These are phyloP conservation scores for Helleia helle DNA, from an alignment of 2,888 invertebrate genomes.

Conservation along the genomic window DNA sequence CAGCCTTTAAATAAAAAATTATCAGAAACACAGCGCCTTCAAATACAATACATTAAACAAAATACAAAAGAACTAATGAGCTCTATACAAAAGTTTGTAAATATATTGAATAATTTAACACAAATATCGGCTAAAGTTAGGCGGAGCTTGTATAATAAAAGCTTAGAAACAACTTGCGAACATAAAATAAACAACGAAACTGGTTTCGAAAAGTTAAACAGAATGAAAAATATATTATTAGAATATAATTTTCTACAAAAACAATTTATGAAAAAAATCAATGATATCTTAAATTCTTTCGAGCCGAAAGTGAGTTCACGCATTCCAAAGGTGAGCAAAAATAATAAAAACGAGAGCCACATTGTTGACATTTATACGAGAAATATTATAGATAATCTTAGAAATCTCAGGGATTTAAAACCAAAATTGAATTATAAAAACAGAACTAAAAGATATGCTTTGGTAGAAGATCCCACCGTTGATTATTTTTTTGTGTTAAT, in stretches of 20 bases:
- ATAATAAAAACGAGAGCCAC: constrained; percentile 17
- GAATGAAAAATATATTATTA: constrained; percentile 33
- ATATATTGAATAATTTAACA: constrained; percentile 41
- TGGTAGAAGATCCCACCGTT: constrained; percentile 35
- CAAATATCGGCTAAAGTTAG: constrained; percentile 28
- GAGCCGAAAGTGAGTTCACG: constrained; percentile 18
- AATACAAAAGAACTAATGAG: constrained; percentile 39
- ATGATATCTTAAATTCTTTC: constrained; percentile 30
- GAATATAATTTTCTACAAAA: constrained; percentile 47
- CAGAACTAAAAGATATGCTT: constrained; percentile 33
- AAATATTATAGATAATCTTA: constrained; percentile 45
- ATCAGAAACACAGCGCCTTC: constrained; percentile 30
- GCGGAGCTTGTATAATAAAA: constrained; percentile 11
- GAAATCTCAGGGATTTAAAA: constrained; percentile 39
- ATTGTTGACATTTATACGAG: constrained; percentile 36
- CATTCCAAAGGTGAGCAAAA: constrained; percentile 10
- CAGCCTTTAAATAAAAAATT: constrained; percentile 24
- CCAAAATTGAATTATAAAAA: constrained; percentile 29
- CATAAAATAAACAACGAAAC: constrained; percentile 8
- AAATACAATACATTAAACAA: constrained; percentile 41
- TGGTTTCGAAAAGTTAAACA: constrained; percentile 26
- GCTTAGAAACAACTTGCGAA: constrained; percentile 10
- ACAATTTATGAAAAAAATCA: constrained; percentile 42
- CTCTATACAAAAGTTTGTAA: constrained; percentile 42
- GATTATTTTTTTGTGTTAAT: constrained; percentile 51